Evolutionary conservation across 2,797 vertebrate species (phyloP).

Genomic region (Cottoperca gobio): DNA sequence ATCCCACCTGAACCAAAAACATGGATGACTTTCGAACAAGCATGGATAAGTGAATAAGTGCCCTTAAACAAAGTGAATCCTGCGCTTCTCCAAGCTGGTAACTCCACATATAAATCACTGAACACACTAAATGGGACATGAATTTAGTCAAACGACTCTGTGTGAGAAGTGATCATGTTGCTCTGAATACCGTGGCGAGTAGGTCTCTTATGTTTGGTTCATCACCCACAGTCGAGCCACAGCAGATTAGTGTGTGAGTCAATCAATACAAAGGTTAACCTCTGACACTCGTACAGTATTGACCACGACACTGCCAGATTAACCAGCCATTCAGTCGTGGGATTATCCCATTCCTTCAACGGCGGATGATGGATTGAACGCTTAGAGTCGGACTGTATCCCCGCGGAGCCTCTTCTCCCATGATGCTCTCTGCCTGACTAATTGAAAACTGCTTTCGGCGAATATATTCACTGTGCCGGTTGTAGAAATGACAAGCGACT

Average conservation of each 20-base stretch:
- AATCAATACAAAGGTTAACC: constrained; percentile 25
- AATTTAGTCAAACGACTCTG: neutral
- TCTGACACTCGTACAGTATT: constrained; percentile 30
- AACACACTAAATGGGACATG: neutral
- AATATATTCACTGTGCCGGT: constrained; percentile 2
- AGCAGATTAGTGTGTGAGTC: constrained; percentile 6
- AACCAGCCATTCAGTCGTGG: constrained; percentile 37
- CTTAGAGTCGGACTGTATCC: constrained; percentile 11
- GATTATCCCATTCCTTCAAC: constrained; percentile 36
- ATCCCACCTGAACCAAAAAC: neutral
- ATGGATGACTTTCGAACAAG: neutral
- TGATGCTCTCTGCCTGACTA: constrained; percentile 32
- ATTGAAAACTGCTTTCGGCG: constrained; percentile 18
- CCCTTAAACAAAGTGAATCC: neutral
- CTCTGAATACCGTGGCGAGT: neutral
- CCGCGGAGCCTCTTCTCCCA: constrained; percentile 1
- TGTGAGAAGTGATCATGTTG: neutral
- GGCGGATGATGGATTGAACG: constrained; percentile 43
- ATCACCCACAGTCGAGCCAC: neutral
- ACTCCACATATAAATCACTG: neutral
- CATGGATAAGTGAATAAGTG: neutral
- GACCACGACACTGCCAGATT: constrained; percentile 13
- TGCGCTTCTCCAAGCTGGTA: neutral
- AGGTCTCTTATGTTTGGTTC: neutral
- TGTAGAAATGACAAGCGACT: neutral